Conservation (phyloP, 2,888 invertebrate genomes). For the Tenthredo livida region DNA sequence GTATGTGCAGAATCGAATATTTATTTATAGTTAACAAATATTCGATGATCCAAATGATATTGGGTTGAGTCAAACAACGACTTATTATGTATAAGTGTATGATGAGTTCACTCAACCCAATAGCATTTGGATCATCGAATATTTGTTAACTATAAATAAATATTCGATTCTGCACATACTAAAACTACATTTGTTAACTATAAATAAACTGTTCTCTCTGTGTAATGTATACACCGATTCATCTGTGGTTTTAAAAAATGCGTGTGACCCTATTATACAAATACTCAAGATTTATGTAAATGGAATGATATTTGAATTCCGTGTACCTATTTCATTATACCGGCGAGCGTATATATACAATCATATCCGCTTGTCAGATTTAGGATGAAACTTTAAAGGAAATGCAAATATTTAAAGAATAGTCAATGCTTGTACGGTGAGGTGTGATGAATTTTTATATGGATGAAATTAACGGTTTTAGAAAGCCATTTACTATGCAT, state of each 20-base stretch:
- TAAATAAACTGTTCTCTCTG: no score
- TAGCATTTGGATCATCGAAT: no score
- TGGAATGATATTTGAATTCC: constrained; percentile 32
- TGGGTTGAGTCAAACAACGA: no score
- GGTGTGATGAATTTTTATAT: not conserved
- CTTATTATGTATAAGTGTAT: no score
- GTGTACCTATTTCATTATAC: not conserved
- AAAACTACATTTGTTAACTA: no score
- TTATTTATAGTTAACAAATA: no score
- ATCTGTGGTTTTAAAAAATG: not conserved
- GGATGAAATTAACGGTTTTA: constrained; percentile 74
- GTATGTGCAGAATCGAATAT: no score
- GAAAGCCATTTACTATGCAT: constrained; percentile 64
- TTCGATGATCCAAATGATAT: no score
- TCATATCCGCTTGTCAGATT: not conserved
- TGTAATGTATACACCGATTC: not conserved
- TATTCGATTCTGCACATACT: no score
- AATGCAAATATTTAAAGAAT: constrained; percentile 13
- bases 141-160: no score
- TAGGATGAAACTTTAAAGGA: not conserved
- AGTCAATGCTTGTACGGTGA: not conserved
- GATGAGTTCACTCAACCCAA: no score
- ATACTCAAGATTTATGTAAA: constrained; percentile 28
- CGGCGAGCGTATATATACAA: not conserved
- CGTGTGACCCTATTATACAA: not conserved